Conservation (phyloP, 1,140 invertebrate genomes). For the Homarus americanus region DNA sequence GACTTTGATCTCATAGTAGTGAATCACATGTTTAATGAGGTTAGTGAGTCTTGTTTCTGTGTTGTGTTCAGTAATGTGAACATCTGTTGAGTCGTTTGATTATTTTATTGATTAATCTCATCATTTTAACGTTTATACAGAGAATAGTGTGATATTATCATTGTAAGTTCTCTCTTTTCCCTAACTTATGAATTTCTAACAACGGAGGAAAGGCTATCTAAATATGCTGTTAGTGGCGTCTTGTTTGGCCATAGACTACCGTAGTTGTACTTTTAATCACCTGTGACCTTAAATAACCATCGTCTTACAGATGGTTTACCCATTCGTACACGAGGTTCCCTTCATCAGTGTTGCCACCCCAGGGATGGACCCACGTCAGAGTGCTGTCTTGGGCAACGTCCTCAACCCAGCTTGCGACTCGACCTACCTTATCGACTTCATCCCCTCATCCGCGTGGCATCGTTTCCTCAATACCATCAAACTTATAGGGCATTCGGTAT, state of each 20-base stretch:
- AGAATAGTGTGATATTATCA: too few species aligned
- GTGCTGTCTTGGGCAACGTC: conserved; percentile 43
- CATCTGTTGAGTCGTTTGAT: too few species aligned
- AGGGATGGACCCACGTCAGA: conserved; percentile 44
- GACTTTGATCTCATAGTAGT: background rate
- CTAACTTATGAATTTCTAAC: too few species aligned
- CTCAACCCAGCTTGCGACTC: background rate
- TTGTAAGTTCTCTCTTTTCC: too few species aligned
- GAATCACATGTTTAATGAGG: background rate
- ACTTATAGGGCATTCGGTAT: background rate
- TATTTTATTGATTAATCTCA: too few species aligned
- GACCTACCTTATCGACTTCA: background rate
- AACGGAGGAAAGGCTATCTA: too few species aligned
- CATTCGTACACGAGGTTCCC: conserved; percentile 36
- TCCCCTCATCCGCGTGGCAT: background rate
- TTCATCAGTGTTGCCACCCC: conserved; percentile 39
- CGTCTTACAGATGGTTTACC: conserved; percentile 15
- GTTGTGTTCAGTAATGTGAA: too few species aligned
- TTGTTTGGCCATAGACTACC: too few species aligned
- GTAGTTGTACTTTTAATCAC: too few species aligned
- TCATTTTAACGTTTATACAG: too few species aligned
- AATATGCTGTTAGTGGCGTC: too few species aligned
- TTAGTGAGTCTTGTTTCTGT: background rate
- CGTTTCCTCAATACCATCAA: background rate
- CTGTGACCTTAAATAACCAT: too few species aligned